Conservation (phyloP, 2,797 vertebrate species). For the Acridotheres tristis region DNA sequence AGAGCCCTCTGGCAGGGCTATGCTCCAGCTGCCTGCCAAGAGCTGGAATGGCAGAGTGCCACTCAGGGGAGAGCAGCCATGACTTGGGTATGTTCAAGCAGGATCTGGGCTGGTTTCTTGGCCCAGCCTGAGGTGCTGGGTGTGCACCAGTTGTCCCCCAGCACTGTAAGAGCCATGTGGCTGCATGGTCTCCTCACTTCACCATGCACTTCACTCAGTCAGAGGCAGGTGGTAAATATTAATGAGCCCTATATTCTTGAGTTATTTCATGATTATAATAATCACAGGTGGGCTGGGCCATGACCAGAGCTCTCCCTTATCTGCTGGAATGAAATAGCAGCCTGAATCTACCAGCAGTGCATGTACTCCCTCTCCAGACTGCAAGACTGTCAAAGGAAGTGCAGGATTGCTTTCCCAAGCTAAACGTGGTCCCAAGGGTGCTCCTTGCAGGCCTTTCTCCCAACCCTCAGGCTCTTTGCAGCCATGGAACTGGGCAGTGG, state of each 20-base stretch:
- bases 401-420: neutral
- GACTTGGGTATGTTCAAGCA: neutral
- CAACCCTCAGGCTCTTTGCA: neutral
- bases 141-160: neutral
- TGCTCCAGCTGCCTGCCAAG: neutral
- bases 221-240: neutral
- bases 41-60: neutral
- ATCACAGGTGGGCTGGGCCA: neutral
- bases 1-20: neutral
- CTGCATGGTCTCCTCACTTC: neutral
- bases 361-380: neutral
- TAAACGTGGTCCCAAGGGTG: accelerated
- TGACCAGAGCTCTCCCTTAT: neutral
- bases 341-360: neutral
- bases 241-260: neutral
- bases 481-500: neutral
- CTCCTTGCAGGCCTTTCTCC: neutral
- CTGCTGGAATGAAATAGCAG: neutral
- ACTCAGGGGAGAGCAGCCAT: neutral
- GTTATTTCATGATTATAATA: neutral
- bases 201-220: neutral
- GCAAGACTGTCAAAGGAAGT: neutral
- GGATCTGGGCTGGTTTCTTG: neutral
- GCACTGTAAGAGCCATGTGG: accelerated
- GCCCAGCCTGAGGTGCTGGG: neutral